Evolutionary conservation across 2,888 invertebrate genomes (phyloP).

Genomic region (Standfussiana lucernea): DNA sequence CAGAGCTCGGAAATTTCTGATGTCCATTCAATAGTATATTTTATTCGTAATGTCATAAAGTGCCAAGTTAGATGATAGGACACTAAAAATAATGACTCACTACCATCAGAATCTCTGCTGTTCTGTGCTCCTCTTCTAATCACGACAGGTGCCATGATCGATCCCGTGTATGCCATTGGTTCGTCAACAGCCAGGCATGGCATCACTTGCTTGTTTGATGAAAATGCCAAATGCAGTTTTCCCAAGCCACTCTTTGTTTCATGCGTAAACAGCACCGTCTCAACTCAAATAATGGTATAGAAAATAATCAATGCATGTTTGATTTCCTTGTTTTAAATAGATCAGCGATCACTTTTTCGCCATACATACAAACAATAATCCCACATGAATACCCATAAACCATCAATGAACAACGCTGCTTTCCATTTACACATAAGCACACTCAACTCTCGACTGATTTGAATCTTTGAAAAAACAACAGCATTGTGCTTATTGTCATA

Average conservation of each 20-base stretch:
- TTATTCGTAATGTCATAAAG: not conserved
- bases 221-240: not conserved
- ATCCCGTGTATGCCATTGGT: too few species aligned
- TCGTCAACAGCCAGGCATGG: not conserved
- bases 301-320: not conserved
- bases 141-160: not conserved
- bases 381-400: constrained; percentile 34
- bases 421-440: constrained; percentile 72
- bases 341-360: constrained; percentile 4
- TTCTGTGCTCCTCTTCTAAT: not conserved
- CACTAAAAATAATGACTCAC: not conserved
- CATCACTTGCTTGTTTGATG: not conserved
- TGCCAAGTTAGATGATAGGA: not conserved
- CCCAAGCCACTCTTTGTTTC: not conserved
- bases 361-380: constrained; percentile 26
- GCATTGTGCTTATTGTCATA: constrained; percentile 67
- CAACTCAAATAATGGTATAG: not conserved
- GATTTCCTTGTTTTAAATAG: constrained; percentile 19
- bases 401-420: constrained; percentile 57
- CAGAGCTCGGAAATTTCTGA: not conserved
- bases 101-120: not conserved
- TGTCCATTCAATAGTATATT: not conserved
- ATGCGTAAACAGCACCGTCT: not conserved
- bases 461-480: constrained; percentile 80
- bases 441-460: constrained; percentile 68